A percentile compares a stretch with the other conserved stretches of the same genome.
phyloP scores from a whole-genome alignment of 2,797 vertebrate species.

The Onychomys leucogaster region DNA sequence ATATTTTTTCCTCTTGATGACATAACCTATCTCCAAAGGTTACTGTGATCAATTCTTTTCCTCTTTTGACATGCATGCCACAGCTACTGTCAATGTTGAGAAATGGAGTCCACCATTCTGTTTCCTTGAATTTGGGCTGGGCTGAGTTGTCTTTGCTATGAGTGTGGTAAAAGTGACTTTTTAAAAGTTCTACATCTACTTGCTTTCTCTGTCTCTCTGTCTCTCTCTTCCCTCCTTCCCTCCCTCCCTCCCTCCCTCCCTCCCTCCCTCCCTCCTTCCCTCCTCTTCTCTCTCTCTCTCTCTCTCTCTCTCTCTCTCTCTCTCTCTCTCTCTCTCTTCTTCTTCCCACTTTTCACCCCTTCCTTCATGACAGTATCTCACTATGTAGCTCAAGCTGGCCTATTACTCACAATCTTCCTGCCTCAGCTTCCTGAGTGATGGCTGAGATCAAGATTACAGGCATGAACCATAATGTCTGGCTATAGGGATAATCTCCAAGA shows the following conservation, averaged over 20 bases:
- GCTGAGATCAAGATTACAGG: neutral
- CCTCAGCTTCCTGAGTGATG: neutral
- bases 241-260: fast-evolving
- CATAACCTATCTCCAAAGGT: neutral
- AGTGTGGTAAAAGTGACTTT: neutral
- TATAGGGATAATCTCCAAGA: neutral
- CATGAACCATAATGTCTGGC: no score
- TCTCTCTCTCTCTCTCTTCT: no score
- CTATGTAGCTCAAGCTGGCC: neutral
- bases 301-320: no score
- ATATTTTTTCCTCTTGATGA: neutral
- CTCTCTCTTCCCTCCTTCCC: neutral
- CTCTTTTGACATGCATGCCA: neutral
- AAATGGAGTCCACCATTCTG: neutral
- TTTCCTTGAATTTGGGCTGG: neutral
- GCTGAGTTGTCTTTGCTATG: neutral
- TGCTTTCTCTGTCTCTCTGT: neutral
- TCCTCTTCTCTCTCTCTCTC: neutral
- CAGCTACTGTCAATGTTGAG: neutral
- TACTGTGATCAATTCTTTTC: neutral
- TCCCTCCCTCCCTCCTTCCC: no score
- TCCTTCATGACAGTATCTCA: neutral
- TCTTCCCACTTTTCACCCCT: neutral
- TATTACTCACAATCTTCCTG: neutral
- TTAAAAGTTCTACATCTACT: neutral